phyloP scores from a whole-genome alignment of 2,888 invertebrate genomes.

The Corythucha ciliata region DNA sequence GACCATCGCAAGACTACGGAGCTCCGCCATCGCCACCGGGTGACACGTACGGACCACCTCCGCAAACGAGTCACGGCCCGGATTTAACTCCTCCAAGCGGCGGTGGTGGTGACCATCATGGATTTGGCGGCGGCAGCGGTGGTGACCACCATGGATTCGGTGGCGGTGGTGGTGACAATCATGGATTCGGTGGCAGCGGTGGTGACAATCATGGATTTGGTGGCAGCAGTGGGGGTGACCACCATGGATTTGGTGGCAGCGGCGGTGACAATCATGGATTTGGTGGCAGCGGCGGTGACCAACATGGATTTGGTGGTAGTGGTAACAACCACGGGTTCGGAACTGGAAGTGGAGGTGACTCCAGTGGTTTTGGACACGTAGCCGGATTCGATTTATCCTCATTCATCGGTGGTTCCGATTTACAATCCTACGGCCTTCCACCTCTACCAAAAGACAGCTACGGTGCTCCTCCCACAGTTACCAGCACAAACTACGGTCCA shows the following conservation, averaged over 20 bases:
- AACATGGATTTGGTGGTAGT: slow-evolving; percentile 6
- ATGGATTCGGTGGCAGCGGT: not conserved
- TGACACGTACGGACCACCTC: slow-evolving; percentile 39
- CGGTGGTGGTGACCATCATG: slow-evolving; percentile 14
- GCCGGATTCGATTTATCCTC: slow-evolving; percentile 19
- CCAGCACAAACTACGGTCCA: slow-evolving; percentile 38
- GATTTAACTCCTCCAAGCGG: slow-evolving; percentile 39
- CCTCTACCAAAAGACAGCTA: slow-evolving; percentile 26
- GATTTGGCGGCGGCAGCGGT: not conserved
- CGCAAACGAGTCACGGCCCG: slow-evolving; percentile 12
- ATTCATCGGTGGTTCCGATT: slow-evolving; percentile 20
- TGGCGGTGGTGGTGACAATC: not conserved
- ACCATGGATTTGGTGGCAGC: slow-evolving; percentile 29
- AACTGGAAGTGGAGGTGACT: not conserved
- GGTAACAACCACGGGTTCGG: not conserved
- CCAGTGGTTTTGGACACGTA: slow-evolving; percentile 15
- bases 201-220: not conserved
- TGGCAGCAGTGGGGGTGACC: slow-evolving; percentile 30
- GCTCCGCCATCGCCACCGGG: slow-evolving; percentile 33
- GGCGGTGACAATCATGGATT: slow-evolving; percentile 38
- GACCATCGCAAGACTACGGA: slow-evolving; percentile 17
- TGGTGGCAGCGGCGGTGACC: slow-evolving; percentile 28
- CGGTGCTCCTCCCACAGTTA: slow-evolving; percentile 24
- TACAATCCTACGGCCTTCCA: slow-evolving; percentile 6
- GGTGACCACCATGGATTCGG: not conserved